Percentiles rank a stretch among this genome's conserved stretches.
Conservation (phyloP, 2,113 vertebrate species). For the Malurus melanocephalus region DNA sequence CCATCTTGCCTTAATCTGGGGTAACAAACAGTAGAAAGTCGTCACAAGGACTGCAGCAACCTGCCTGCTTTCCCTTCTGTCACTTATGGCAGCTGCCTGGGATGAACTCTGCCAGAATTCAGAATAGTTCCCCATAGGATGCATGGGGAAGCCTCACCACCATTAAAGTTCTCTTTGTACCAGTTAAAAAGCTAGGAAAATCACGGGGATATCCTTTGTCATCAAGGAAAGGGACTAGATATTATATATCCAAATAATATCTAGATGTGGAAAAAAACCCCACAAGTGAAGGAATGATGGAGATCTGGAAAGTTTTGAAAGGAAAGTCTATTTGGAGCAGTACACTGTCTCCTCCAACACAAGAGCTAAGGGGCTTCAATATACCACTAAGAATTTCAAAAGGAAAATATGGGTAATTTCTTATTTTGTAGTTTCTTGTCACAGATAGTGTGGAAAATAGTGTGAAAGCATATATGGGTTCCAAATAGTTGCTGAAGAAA, state of each 20-base stretch:
- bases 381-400: neutral
- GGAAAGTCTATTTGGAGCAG: neutral
- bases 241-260: neutral
- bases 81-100: neutral
- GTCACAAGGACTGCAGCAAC: neutral
- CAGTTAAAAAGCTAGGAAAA: neutral
- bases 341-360: neutral
- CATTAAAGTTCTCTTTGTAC: neutral
- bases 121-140: neutral
- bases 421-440: neutral
- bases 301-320: neutral
- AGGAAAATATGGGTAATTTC: neutral
- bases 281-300: neutral
- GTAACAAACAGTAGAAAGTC: neutral
- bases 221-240: neutral
- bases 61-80: neutral
- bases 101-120: neutral
- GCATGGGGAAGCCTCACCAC: neutral
- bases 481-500: neutral
- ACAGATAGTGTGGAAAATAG: neutral
- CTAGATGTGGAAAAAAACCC: neutral
- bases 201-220: neutral
- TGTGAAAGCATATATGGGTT: neutral
- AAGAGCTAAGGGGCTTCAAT: neutral
- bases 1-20: neutral